Evolutionary conservation across 2,888 invertebrate species (phyloP), one percentile per base, ranked within the genome.

Genomic region (Phaonia tiefii): DNA sequence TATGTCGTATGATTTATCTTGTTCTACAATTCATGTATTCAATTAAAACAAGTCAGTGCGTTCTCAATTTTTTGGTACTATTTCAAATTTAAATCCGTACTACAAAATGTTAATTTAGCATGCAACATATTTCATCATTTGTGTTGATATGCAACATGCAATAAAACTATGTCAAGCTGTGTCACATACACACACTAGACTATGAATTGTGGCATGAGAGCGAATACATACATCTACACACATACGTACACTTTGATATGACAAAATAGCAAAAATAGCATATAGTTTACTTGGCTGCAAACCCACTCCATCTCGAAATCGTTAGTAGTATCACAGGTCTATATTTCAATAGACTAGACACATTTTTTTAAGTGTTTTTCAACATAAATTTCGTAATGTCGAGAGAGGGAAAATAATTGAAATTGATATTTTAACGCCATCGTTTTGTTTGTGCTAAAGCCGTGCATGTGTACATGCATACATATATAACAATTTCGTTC

Each of bases 121-220:
- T 80, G 80, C 76, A 76, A 76, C 51, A 80, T 70, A 80, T 77
- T 80, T 80, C 77, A 76, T 65, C 76, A 80, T 58, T 31, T 75
- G 44, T 63, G 15, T 70, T 58, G 65, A 73, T 80, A 80, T 70
- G 60, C 72, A 39, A 56, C 69, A 80, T 80, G 80, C 69, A 76
- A 76, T 73, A 63, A n/a, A 63, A 63, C 63, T 42, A 22, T 63
- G 42, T 11, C 42, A 60, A 46, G 54, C 60, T 1, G 1, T 22
- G 42, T 22, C 63, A 63, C 63, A 37, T 42, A 31, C 3, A 31
- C 31, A 31, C 31, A 31, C 37, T n/a, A 60, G 20, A 42, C 63
- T 11, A 13, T 37, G n/a, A 58, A 39, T 31, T 13, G 60, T 13
- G 13, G 20, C 22, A 20, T n/a, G n/a, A 20, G 60, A 3, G 42